Conservation (phyloP, 2,888 invertebrate genomes). For the Agrilus mali region DNA sequence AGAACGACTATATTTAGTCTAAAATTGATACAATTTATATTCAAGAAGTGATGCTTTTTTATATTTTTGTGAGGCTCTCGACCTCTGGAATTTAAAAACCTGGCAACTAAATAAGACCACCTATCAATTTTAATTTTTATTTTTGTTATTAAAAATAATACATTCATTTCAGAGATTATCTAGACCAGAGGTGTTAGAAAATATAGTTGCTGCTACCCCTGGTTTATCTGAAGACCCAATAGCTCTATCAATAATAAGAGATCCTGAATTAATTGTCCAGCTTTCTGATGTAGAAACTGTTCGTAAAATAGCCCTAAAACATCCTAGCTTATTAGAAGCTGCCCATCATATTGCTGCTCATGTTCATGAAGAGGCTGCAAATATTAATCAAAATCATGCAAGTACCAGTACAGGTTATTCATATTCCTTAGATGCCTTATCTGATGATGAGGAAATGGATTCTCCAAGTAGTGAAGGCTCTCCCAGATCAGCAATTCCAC, state of each 20-base stretch:
- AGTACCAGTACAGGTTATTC: constrained; percentile 37
- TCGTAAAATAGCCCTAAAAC: constrained; percentile 50
- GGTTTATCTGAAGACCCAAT: constrained; percentile 57
- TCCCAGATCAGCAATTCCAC: constrained; percentile 20
- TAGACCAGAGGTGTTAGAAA: constrained; percentile 43
- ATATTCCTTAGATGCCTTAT: constrained; percentile 40
- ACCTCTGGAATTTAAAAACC: too few relatives aligned
- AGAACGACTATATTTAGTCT: too few relatives aligned
- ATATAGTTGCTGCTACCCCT: constrained; percentile 58
- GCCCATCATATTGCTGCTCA: constrained; percentile 50
- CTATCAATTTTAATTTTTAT: not conserved
- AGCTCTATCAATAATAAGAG: constrained; percentile 61
- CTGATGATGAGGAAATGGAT: constrained; percentile 43
- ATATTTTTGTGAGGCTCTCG: too few relatives aligned
- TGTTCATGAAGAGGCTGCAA: constrained; percentile 40
- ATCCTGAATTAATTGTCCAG: constrained; percentile 61
- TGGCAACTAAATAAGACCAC: too few relatives aligned
- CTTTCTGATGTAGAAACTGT: constrained; percentile 56
- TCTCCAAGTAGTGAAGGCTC: constrained; percentile 27
- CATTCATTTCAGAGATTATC: constrained; percentile 28
- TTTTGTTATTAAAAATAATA: not conserved
- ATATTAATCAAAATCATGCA: constrained; percentile 39
- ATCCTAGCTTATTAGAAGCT: constrained; percentile 59
- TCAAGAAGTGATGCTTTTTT: too few relatives aligned
- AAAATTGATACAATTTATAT: too few relatives aligned